Percentiles rank a stretch among this genome's conserved stretches.
Evolutionary conservation across 2,888 invertebrate species (phyloP).

Genomic region (Leucozona laternaria): DNA sequence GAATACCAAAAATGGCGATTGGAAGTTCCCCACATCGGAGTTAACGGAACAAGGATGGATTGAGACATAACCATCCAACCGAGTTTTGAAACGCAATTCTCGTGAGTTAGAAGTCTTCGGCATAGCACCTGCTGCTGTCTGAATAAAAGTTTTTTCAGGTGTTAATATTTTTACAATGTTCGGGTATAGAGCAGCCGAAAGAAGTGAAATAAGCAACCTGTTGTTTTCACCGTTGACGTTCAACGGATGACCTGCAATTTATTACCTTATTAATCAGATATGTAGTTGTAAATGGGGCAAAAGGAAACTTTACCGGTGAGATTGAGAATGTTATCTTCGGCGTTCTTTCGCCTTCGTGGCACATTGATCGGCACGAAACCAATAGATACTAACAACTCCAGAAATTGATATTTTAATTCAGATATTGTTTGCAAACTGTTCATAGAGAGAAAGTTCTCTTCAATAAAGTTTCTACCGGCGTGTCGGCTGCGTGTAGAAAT

Average conservation of each 20-base stretch:
- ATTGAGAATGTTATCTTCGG: slow-evolving; percentile 86
- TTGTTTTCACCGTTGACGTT: slow-evolving; percentile 91
- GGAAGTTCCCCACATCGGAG: slow-evolving; percentile 87
- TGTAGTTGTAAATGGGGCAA: background rate
- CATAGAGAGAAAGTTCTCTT: slow-evolving; percentile 92
- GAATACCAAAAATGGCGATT: slow-evolving; percentile 91
- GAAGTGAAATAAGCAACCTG: slow-evolving; percentile 90
- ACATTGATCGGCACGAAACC: slow-evolving; percentile 90
- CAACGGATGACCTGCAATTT: slow-evolving; percentile 84
- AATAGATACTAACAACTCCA: slow-evolving; percentile 90
- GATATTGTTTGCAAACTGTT: slow-evolving; percentile 93
- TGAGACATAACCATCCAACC: slow-evolving; percentile 89
- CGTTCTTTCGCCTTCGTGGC: slow-evolving; percentile 83
- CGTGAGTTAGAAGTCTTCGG: slow-evolving; percentile 89
- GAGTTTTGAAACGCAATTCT: slow-evolving; percentile 90
- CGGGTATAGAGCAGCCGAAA: slow-evolving; percentile 97
- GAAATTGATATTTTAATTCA: slow-evolving; percentile 93
- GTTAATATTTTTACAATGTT: slow-evolving; percentile 93
- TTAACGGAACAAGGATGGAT: slow-evolving; percentile 92
- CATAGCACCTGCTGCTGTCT: slow-evolving; percentile 90
- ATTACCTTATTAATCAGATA: background rate
- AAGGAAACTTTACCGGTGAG: slow-evolving; percentile 85
- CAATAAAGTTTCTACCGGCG: slow-evolving; percentile 91
- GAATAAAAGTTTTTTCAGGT: slow-evolving; percentile 90
- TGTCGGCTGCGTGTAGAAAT: slow-evolving; percentile 87